These are phyloP conservation scores for Etheostoma spectabile DNA, from an alignment of 2,113 vertebrate genomes.

Conservation along the genomic window DNA sequence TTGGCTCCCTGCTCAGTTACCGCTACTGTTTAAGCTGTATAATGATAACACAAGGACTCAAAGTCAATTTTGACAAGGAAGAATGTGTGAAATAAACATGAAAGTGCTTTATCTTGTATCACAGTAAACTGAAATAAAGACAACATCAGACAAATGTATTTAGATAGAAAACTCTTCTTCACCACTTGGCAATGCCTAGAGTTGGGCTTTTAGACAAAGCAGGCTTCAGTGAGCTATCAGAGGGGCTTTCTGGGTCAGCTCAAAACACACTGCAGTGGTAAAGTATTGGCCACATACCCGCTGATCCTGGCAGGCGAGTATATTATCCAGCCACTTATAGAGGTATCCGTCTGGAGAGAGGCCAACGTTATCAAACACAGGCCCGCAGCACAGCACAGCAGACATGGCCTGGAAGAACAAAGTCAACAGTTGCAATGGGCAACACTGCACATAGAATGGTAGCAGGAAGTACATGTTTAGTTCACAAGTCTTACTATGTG, in stretches of 20 bases:
- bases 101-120: constrained; percentile 31
- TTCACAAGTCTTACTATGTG: neutral
- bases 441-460: neutral
- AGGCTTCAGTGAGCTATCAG: constrained; percentile 38
- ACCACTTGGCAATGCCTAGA: constrained; percentile 27
- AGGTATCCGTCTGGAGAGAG: constrained; percentile 97
- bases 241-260: constrained; percentile 50
- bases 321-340: constrained; percentile 99
- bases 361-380: constrained; percentile 97
- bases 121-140: constrained; percentile 29
- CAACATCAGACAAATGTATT: constrained; percentile 35
- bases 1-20: constrained; percentile 14
- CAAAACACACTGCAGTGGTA: constrained; percentile 46
- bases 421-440: constrained; percentile 29
- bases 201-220: constrained; percentile 35
- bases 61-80: constrained; percentile 11
- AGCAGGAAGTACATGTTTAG: neutral
- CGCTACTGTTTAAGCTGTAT: neutral
- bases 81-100: constrained; percentile 37
- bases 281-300: constrained; percentile 79
- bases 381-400: constrained; percentile 97
- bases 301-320: constrained; percentile 96
- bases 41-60: constrained; percentile 7
- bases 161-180: constrained; percentile 29
- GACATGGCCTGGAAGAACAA: constrained; percentile 92